phyloP scores from a whole-genome alignment of 2,113 vertebrate genomes.

The Eurypyga helias region DNA sequence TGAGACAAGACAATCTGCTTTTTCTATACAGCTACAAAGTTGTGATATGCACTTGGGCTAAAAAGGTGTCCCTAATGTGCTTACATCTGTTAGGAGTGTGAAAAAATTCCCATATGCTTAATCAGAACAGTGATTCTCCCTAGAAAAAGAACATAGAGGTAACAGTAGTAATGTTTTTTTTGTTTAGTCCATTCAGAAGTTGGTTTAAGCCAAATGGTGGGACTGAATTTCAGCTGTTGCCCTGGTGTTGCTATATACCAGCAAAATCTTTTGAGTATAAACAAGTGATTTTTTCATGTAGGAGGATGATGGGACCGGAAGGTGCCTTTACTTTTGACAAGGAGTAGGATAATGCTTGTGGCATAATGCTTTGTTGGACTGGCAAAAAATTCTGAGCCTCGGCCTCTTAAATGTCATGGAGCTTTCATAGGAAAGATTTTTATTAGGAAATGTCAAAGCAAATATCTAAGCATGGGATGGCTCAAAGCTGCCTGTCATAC shows the following conservation, averaged over 20 bases:
- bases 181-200: not conserved
- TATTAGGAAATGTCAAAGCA: conserved; percentile 61
- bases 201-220: not conserved
- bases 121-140: not conserved
- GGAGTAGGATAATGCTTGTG: not conserved
- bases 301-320: not conserved
- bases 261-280: not conserved
- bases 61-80: not conserved
- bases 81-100: not conserved
- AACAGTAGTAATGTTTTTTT: not conserved
- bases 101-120: not conserved
- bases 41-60: not conserved
- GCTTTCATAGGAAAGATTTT: conserved; percentile 8
- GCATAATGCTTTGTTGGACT: not conserved
- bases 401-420: not conserved
- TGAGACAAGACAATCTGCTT: not conserved
- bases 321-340: not conserved
- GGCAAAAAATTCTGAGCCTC: not conserved
- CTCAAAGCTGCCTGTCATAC: conserved; percentile 49
- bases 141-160: not conserved
- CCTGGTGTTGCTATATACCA: not conserved
- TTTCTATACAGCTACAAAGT: not conserved
- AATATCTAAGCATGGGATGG: conserved; percentile 35
- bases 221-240: not conserved
- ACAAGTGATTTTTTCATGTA: not conserved